Evolutionary conservation across 2,888 invertebrate genomes (phyloP), one percentile per base, ranked within the genome.

Genomic region (Chloroclysta siterata): DNA sequence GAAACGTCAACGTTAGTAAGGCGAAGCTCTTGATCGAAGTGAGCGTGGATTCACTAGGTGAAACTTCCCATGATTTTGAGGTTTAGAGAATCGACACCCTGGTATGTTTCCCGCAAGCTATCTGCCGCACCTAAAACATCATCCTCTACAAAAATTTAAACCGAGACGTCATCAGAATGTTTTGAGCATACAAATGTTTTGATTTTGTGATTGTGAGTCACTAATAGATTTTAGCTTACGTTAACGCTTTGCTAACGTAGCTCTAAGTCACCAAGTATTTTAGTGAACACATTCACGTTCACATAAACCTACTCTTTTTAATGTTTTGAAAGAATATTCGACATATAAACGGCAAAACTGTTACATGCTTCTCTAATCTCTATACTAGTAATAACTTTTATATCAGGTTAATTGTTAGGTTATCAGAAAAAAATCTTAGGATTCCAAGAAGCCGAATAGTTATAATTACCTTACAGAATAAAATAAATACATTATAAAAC

Each of bases 111-210:
- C 68, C 71, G 72, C 60, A 46, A 66, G 57, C 70, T 69, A 65
- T 72, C 63, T 64, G 73, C 80, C 84, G 74, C 83, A 76, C 83
- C 84, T 74, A 79, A 67, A 67, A 77, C 77, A 74, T 76, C 78
- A 72, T 61, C 68, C 62, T 61, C 60, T 61, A 66, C 61, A 68
- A 70, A 67, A 70, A 67, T 65, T 68, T 63, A 53, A 65, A 65
- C 57, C 44, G 41, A 53, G 62, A 54, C 36, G 46, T 63, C 67
- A 60, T 63, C 65, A 66, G 55, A 63, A 63, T 62, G 60, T 48
- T 59, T 68, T 66, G 63, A 57, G 66, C 65, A 64, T 70, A 60
- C 55, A 55, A 61, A 63, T 55, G 55, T 62, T 69, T 61, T 56
- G 62, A 66, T 67, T 69, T 60, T 59, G 51, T 59, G 46, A 56